Percentiles rank a stretch among this genome's conserved stretches.
phyloP scores from a whole-genome alignment of 2,113 vertebrate species.

The Myrmecobius fasciatus region DNA sequence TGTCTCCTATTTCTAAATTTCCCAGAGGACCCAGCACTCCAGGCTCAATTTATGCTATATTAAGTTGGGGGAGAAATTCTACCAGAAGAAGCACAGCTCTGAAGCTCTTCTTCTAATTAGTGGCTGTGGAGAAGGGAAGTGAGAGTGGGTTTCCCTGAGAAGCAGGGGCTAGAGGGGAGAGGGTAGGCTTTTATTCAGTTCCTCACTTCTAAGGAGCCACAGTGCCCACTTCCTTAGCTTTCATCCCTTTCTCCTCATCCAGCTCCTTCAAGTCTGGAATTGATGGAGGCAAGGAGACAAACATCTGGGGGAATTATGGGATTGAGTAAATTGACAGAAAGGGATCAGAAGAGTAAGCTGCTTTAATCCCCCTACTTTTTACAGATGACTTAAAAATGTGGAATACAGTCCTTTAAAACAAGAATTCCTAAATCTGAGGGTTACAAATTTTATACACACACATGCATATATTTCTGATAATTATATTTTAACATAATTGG shows the following conservation, averaged over 20 bases:
- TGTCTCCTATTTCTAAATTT: neutral
- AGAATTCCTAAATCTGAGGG: neutral
- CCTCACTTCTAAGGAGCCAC: neutral
- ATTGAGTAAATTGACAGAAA: neutral
- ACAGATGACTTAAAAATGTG: neutral
- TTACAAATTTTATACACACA: neutral
- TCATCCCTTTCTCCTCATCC: neutral
- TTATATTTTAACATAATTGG: neutral
- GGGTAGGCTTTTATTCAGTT: neutral
- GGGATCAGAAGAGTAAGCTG: neutral
- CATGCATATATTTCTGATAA: neutral
- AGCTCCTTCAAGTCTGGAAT: neutral
- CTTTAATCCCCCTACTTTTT: neutral
- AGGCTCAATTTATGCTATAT: neutral
- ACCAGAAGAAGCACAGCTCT: neutral
- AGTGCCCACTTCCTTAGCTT: neutral
- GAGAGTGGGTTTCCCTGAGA: neutral
- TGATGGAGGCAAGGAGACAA: neutral
- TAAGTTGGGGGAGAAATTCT: neutral
- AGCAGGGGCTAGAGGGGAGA: neutral
- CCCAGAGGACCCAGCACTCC: neutral
- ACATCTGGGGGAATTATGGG: neutral
- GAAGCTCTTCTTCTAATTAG: neutral
- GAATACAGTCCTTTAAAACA: neutral
- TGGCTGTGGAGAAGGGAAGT: neutral